phyloP scores from a whole-genome alignment of 2,888 invertebrate genomes.

The Lithosia quadra region DNA sequence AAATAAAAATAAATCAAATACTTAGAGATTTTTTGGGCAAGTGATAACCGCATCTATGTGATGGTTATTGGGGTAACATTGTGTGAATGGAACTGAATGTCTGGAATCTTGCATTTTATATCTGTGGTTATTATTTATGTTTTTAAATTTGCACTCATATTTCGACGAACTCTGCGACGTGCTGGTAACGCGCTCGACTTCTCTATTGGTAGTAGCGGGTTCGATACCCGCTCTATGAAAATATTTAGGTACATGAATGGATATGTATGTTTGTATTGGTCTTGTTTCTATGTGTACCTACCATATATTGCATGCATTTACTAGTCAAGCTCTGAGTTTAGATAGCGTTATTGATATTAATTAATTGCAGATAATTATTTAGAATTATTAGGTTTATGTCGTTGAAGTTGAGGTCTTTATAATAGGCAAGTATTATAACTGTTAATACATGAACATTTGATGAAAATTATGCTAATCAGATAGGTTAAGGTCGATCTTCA shows the following conservation, averaged over 20 bases:
- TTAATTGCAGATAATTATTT: background rate
- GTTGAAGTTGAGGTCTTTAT: too few relatives aligned
- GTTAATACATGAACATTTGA: too few relatives aligned
- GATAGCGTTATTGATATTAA: too few relatives aligned
- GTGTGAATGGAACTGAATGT: background rate
- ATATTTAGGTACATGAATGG: background rate
- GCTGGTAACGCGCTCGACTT: background rate
- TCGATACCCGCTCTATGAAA: background rate
- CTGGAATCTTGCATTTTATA: background rate
- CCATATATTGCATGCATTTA: background rate
- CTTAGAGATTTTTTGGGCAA: background rate
- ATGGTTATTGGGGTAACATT: background rate
- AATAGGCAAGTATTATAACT: too few relatives aligned
- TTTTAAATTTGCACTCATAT: background rate
- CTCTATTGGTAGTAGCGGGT: background rate
- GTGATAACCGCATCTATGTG: background rate
- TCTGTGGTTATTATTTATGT: background rate
- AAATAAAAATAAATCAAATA: background rate
- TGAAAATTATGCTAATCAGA: too few relatives aligned
- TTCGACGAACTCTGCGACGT: background rate
- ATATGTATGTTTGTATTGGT: background rate
- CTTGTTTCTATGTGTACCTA: background rate
- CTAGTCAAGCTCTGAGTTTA: background rate
- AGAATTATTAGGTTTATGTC: background rate
- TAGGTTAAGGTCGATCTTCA: too few relatives aligned